These are phyloP conservation scores for Ptilorrhoa leucosticta DNA, from an alignment of 2,113 vertebrate genomes.

Conservation along the genomic window DNA sequence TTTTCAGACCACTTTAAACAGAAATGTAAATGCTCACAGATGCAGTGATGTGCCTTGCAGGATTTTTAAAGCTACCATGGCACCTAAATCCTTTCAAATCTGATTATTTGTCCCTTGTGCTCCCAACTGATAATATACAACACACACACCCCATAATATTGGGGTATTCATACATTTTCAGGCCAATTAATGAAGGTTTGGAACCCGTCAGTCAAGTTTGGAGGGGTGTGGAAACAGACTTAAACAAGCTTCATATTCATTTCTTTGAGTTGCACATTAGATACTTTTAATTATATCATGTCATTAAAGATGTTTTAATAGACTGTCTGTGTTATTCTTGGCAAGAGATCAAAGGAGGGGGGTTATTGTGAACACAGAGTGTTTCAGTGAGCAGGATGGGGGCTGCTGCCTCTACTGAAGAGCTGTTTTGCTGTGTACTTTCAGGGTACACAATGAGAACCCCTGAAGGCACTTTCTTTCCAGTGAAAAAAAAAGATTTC, in stretches of 20 bases:
- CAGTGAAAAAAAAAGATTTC: not conserved
- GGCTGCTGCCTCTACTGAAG: not conserved
- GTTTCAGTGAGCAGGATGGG: not conserved
- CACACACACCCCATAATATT: not conserved
- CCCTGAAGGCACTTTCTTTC: slow-evolving; percentile 25
- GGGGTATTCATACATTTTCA: not conserved
- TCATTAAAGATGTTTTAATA: slow-evolving; percentile 53
- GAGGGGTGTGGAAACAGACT: slow-evolving; percentile 35
- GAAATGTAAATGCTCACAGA: not conserved
- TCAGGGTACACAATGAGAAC: not conserved
- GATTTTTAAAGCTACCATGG: not conserved
- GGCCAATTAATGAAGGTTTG: slow-evolving; percentile 7
- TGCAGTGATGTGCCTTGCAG: not conserved
- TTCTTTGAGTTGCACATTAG: slow-evolving; percentile 31
- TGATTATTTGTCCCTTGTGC: not conserved
- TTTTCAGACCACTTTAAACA: slow-evolving; percentile 18
- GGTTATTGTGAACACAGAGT: not conserved
- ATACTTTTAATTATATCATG: slow-evolving; percentile 54
- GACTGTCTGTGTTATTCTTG: slow-evolving; percentile 45
- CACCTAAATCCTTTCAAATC: slow-evolving; percentile 4
- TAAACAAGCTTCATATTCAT: slow-evolving; percentile 33
- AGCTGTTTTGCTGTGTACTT: not conserved
- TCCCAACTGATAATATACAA: not conserved
- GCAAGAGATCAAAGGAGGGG: slow-evolving; percentile 26
- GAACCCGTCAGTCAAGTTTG: slow-evolving; percentile 55